Evolutionary conservation across 2,113 vertebrate genomes (phyloP).

Genomic region (Chroicocephalus ridibundus): DNA sequence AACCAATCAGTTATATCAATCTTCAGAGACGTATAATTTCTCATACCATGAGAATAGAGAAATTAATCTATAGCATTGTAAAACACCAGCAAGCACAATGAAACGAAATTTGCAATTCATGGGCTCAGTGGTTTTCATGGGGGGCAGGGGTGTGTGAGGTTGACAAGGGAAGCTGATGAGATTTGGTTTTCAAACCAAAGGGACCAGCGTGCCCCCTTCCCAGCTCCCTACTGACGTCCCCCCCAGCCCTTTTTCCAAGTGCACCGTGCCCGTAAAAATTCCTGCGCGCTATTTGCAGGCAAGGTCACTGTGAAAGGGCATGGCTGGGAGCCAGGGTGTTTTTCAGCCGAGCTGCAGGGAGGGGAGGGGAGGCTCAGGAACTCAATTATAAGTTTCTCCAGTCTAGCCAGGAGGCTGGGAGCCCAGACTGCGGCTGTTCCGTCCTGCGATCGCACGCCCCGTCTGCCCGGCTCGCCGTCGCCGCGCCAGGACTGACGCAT

Average conservation of each 20-base stretch:
- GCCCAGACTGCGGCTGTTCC: conserved; percentile 90
- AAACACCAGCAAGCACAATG: background rate
- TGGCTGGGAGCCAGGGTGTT: conserved; percentile 76
- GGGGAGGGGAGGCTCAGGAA: conserved; percentile 83
- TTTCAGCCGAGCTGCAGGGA: conserved; percentile 80
- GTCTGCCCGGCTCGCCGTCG: conserved; percentile 69
- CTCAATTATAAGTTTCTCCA: conserved; percentile 95
- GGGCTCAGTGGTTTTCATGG: background rate
- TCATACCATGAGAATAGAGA: background rate
- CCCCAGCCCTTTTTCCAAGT: conserved; percentile 29
- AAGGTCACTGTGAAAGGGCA: conserved; percentile 83
- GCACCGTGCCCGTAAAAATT: conserved; percentile 64
- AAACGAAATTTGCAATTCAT: background rate
- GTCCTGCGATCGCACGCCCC: conserved; percentile 53
- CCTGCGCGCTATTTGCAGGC: conserved; percentile 79
- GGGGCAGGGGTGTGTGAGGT: background rate
- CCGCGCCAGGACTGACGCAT: conserved; percentile 87
- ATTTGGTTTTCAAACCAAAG: background rate
- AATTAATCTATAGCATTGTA: background rate
- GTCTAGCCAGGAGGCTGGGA: conserved; percentile 90
- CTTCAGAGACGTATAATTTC: background rate
- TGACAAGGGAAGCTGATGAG: background rate
- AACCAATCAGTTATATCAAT: background rate
- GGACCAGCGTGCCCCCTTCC: background rate
- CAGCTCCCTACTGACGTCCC: background rate